Evolutionary conservation across 2,113 vertebrate species (phyloP).

Genomic region (Hymenochirus boettgeri): DNA sequence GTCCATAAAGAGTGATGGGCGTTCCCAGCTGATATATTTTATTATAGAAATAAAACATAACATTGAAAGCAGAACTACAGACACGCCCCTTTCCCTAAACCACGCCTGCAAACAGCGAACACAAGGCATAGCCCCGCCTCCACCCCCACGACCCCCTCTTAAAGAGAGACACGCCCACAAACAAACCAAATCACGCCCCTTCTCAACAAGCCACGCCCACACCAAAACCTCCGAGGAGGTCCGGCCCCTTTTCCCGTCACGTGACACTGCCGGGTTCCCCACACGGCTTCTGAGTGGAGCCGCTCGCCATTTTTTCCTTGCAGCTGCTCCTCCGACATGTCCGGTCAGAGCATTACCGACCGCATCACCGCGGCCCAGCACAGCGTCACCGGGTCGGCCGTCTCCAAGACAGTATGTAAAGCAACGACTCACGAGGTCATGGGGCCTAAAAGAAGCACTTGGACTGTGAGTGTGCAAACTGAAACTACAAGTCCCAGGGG

Average conservation of each 20-base stretch:
- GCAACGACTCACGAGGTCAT: conserved; percentile 95
- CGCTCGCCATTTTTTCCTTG: conserved; percentile 85
- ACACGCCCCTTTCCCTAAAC: no score
- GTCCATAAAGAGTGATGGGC: no score
- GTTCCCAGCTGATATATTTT: no score
- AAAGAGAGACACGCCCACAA: no score
- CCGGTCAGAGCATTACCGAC: conserved; percentile 92
- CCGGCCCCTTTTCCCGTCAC: conserved; percentile 48
- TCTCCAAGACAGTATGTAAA: conserved; percentile 90
- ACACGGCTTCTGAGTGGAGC: conserved; percentile 62
- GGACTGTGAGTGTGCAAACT: conserved; percentile 89
- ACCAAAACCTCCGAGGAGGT: neutral
- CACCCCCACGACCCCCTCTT: no score
- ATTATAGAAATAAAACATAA: no score
- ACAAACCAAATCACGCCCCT: no score
- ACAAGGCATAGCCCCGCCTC: no score
- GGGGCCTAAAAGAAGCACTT: conserved; percentile 96
- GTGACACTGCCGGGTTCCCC: conserved; percentile 55
- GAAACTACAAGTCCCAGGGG: neutral
- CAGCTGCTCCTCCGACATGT: conserved; percentile 68
- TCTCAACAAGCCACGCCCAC: conserved; percentile 9
- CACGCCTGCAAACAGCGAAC: no score
- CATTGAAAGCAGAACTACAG: no score
- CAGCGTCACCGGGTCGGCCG: conserved; percentile 91
- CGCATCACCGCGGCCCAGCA: conserved; percentile 92